phyloP scores from a whole-genome alignment of 2,888 invertebrate genomes.

The Antheraea assamensis region DNA sequence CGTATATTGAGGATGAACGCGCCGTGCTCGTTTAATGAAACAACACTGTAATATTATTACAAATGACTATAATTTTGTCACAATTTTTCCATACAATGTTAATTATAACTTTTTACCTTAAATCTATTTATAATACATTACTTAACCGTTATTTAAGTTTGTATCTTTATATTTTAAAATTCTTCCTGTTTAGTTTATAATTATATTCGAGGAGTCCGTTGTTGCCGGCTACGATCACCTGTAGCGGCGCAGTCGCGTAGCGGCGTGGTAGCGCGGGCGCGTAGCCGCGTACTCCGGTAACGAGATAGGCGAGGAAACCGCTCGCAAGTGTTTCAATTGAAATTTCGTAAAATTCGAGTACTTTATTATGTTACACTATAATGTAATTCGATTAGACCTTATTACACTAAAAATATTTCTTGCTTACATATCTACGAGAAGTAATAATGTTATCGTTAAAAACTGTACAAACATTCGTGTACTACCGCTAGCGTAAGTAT shows the following conservation, averaged over 20 bases:
- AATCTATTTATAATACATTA: slow-evolving; percentile 81
- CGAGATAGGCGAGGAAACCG: slow-evolving; percentile 55
- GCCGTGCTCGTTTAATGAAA: slow-evolving; percentile 54
- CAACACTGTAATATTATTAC: slow-evolving; percentile 81
- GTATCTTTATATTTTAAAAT: slow-evolving; percentile 78
- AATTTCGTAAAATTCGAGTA: slow-evolving; percentile 59
- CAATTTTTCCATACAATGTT: slow-evolving; percentile 83
- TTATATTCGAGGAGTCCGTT: slow-evolving; percentile 75
- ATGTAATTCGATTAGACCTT: slow-evolving; percentile 82
- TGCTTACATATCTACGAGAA: slow-evolving; percentile 78
- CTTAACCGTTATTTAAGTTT: slow-evolving; percentile 76
- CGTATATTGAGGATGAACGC: not conserved
- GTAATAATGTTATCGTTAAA: slow-evolving; percentile 70
- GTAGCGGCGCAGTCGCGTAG: not conserved
- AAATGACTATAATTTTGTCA: slow-evolving; percentile 84
- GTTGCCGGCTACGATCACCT: slow-evolving; percentile 44
- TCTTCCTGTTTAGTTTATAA: slow-evolving; percentile 78
- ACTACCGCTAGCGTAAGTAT: slow-evolving; percentile 60
- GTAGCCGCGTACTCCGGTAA: not conserved
- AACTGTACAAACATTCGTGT: slow-evolving; percentile 79
- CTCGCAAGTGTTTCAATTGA: slow-evolving; percentile 61
- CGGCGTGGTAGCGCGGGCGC: not conserved
- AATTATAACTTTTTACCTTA: slow-evolving; percentile 83
- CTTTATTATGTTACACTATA: slow-evolving; percentile 75
- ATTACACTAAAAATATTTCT: slow-evolving; percentile 78